Conservation (phyloP, 2,888 invertebrate species). For the Rutpela maculata region DNA sequence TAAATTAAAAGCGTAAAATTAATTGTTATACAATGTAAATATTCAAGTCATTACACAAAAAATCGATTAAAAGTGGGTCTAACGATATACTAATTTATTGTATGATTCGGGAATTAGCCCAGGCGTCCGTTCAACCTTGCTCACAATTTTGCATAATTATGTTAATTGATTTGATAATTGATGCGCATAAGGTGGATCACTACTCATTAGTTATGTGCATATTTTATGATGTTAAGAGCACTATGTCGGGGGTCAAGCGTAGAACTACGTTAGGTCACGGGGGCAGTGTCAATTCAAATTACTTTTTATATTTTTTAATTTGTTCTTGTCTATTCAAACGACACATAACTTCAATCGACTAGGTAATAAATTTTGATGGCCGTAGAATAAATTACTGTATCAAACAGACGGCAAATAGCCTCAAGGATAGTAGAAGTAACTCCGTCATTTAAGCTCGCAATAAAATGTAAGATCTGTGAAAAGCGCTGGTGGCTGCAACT, state of each 20-base stretch:
- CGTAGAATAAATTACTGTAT: neutral
- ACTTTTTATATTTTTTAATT: constrained; percentile 16
- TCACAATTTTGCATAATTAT: neutral
- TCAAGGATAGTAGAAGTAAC: neutral
- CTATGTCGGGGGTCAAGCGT: constrained; percentile 8
- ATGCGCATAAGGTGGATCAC: constrained; percentile 1
- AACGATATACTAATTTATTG: neutral
- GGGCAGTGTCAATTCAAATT: neutral
- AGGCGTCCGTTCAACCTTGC: neutral
- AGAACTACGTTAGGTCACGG: neutral
- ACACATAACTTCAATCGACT: neutral
- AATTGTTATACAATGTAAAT: too few relatives aligned
- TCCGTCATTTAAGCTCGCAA: neutral
- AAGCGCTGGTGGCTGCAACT: too few relatives aligned
- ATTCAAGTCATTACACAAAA: too few relatives aligned
- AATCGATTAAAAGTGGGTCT: too few relatives aligned
- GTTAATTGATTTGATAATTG: constrained; percentile 4
- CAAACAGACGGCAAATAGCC: neutral
- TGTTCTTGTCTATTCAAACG: constrained; percentile 13
- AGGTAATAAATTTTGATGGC: constrained; percentile 11
- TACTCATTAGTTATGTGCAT: constrained; percentile 4
- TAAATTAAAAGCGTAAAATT: too few relatives aligned
- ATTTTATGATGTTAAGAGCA: neutral
- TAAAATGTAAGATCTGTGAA: neutral
- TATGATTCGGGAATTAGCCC: neutral